Evolutionary conservation across 2,797 vertebrate species (phyloP).

Genomic region (Alcedo atthis): DNA sequence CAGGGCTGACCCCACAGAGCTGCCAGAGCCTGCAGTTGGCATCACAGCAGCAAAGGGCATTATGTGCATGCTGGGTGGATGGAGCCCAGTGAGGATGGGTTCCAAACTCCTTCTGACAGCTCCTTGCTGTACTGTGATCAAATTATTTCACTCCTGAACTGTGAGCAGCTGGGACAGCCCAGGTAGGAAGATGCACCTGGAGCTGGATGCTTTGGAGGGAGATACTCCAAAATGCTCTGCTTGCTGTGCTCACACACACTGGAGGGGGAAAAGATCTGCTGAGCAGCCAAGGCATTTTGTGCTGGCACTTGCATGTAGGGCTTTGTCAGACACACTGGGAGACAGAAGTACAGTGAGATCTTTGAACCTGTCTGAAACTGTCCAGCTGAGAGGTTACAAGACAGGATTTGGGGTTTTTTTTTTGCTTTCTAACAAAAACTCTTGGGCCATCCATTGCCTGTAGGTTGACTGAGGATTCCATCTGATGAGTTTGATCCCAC

Average conservation of each 20-base stretch:
- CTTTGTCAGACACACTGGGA: not conserved
- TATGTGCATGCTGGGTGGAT: not conserved
- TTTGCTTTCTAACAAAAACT: not conserved
- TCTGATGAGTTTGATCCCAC: not conserved
- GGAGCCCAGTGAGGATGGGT: accelerated
- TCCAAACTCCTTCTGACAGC: not conserved
- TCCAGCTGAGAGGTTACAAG: not conserved
- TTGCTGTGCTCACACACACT: not conserved
- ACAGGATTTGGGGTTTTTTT: not conserved
- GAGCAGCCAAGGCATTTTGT: not conserved
- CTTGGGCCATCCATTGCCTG: not conserved
- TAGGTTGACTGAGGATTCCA: not conserved
- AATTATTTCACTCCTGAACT: not conserved
- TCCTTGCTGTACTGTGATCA: not conserved
- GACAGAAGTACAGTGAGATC: not conserved
- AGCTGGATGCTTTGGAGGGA: not conserved
- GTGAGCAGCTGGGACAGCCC: not conserved
- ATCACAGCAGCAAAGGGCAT: not conserved
- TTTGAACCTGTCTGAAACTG: not conserved
- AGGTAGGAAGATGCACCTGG: not conserved
- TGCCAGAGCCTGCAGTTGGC: accelerated
- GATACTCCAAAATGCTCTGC: not conserved
- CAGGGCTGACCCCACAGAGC: not conserved
- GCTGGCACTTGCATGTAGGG: accelerated
- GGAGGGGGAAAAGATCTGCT: not conserved